A percentile compares a stretch with the other conserved stretches of the same genome.
Evolutionary conservation across 2,113 vertebrate species (phyloP).

Genomic region (Bagarius yarrelli): DNA sequence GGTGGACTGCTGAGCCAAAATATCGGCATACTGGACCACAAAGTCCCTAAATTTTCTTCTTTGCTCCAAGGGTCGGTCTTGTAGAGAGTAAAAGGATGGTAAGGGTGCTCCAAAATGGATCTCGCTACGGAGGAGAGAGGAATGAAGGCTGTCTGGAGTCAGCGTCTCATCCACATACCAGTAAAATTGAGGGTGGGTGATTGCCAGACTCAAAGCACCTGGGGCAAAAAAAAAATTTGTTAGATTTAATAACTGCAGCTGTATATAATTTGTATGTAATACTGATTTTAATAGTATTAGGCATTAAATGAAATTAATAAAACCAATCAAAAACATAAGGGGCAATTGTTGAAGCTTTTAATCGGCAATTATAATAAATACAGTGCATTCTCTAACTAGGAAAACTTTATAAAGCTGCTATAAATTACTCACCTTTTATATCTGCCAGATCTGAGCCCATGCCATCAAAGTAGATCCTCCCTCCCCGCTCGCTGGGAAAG

Average conservation of each 20-base stretch:
- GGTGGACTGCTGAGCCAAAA: conserved; percentile 90
- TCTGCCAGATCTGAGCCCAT: conserved; percentile 95
- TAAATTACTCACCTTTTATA: conserved; percentile 79
- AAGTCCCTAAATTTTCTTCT: conserved; percentile 87
- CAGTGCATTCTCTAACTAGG: neutral
- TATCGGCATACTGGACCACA: conserved; percentile 87
- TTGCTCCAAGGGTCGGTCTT: conserved; percentile 90
- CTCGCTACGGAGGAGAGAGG: conserved; percentile 88
- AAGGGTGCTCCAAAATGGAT: conserved; percentile 93
- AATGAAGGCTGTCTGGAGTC: conserved; percentile 84
- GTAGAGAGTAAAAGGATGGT: conserved; percentile 86
- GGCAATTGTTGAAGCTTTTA: neutral
- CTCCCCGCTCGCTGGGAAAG: conserved; percentile 90
- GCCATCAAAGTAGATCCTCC: conserved; percentile 95
- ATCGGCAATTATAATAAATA: neutral
- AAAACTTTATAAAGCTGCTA: neutral
- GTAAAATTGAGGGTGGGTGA: conserved; percentile 97
- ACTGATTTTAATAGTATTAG: neutral
- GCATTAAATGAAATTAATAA: neutral
- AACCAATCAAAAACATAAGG: neutral
- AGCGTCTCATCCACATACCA: conserved; percentile 95
- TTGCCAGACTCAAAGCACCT: conserved; percentile 92
- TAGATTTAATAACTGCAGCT: neutral
- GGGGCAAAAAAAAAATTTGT: conserved; percentile 13
- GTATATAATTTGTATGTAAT: neutral